phyloP scores from a whole-genome alignment of 2,888 invertebrate genomes.

The Lamellibrachia columna region DNA sequence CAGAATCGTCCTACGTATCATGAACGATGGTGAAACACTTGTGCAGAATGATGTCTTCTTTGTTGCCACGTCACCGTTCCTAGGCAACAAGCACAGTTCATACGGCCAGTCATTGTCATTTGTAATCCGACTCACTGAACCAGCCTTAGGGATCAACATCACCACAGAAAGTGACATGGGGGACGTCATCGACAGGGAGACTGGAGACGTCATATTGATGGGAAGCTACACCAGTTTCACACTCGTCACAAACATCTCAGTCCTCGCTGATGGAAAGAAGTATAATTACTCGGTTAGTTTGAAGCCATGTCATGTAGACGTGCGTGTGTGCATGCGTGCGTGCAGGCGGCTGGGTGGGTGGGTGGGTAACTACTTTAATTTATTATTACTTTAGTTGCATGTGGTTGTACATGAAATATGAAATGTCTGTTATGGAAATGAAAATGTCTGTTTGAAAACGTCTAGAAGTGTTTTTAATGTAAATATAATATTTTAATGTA shows the following conservation, averaged over 20 bases:
- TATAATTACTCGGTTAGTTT: constrained; percentile 21
- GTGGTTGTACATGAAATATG: too few species aligned
- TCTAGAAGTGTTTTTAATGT: too few species aligned
- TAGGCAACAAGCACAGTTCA: constrained; percentile 45
- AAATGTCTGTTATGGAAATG: too few species aligned
- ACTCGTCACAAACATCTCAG: constrained; percentile 32
- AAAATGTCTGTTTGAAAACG: too few species aligned
- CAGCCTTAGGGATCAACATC: neutral
- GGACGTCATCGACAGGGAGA: constrained; percentile 20
- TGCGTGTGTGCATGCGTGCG: too few species aligned
- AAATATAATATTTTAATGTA: neutral
- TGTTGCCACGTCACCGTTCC: constrained; percentile 41
- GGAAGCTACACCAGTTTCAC: constrained; percentile 34
- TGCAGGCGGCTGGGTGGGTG: too few species aligned
- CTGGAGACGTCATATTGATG: constrained; percentile 44
- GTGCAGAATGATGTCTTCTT: constrained; percentile 37
- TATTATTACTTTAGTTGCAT: too few species aligned
- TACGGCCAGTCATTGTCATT: constrained; percentile 45
- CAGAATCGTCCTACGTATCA: constrained; percentile 45
- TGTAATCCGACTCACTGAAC: constrained; percentile 31
- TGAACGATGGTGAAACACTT: constrained; percentile 35
- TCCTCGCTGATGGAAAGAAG: neutral
- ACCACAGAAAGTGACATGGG: neutral
- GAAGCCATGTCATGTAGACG: too few species aligned
- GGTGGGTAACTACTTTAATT: too few species aligned